These are phyloP conservation scores for Leptodirus hochenwartii DNA, from an alignment of 2,888 invertebrate species.

Conservation along the genomic window DNA sequence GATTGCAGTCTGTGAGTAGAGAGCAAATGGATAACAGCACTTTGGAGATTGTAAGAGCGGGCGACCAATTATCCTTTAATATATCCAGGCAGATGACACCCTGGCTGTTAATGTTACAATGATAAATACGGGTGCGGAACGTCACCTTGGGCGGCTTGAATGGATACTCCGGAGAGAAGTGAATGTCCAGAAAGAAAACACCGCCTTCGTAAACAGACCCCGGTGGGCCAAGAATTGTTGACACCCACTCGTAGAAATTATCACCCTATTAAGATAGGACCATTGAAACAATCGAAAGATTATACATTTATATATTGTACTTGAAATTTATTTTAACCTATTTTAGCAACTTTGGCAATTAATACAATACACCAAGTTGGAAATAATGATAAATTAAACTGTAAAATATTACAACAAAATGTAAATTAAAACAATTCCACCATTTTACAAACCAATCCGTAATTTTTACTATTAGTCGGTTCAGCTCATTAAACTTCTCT, in stretches of 20 bases:
- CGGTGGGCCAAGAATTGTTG: slow-evolving; percentile 89
- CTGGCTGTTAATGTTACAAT: slow-evolving; percentile 98
- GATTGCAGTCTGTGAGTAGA: slow-evolving; percentile 95
- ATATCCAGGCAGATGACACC: slow-evolving; percentile 97
- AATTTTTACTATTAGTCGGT: too few relatives aligned
- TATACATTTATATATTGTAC: too few relatives aligned
- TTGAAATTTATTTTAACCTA: too few relatives aligned
- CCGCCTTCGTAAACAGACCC: slow-evolving; percentile 97
- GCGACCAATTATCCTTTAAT: slow-evolving; percentile 97
- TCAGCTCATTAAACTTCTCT: too few relatives aligned
- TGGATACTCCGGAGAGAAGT: slow-evolving; percentile 93
- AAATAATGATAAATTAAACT: too few relatives aligned
- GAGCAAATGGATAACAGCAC: slow-evolving; percentile 96
- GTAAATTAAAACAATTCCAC: too few relatives aligned
- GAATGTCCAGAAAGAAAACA: slow-evolving; percentile 94
- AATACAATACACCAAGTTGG: too few relatives aligned
- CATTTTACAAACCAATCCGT: too few relatives aligned
- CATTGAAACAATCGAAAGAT: too few relatives aligned
- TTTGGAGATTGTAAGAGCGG: slow-evolving; percentile 96
- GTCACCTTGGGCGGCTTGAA: slow-evolving; percentile 87
- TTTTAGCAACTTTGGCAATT: too few relatives aligned
- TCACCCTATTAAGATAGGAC: slow-evolving; percentile 68
- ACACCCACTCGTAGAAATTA: slow-evolving; percentile 94
- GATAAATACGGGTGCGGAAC: slow-evolving; percentile 80
- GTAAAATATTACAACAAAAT: too few relatives aligned